Percentiles rank a stretch among this genome's conserved stretches.
Evolutionary conservation across 2,797 vertebrate genomes (phyloP).

Genomic region (Thalassophryne amazonica): DNA sequence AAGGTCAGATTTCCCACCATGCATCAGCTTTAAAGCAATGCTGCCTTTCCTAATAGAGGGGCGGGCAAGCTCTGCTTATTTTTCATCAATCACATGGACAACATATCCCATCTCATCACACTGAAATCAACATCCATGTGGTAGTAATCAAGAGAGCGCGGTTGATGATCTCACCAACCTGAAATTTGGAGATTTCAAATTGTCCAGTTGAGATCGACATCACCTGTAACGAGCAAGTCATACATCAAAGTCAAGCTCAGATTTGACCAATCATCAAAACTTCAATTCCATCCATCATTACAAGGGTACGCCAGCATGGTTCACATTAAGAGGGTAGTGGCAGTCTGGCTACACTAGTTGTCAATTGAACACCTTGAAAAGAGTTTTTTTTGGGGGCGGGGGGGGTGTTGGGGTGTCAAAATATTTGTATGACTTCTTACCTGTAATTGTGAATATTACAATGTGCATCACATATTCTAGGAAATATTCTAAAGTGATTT

Average conservation of each 20-base stretch:
- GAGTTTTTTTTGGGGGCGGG: no score
- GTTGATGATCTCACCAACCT: conserved; percentile 58
- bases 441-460: no score
- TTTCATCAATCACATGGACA: conserved; percentile 71
- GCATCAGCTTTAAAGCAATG: conserved; percentile 64
- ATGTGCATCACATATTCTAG: no score
- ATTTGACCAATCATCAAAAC: conserved; percentile 37
- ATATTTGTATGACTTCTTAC: no score
- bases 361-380: no score
- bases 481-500: no score
- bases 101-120: conserved; percentile 70
- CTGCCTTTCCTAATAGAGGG: conserved; percentile 60
- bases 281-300: conserved; percentile 27
- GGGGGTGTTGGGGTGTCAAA: no score
- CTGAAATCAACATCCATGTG: conserved; percentile 57
- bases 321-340: no score
- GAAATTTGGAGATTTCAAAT: conserved; percentile 44
- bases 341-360: no score
- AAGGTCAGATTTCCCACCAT: conserved; percentile 74
- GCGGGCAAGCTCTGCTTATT: conserved; percentile 45
- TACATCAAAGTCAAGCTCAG: conserved; percentile 41
- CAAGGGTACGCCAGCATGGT: no score
- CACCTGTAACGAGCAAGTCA: conserved; percentile 31
- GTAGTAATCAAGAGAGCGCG: conserved; percentile 57
- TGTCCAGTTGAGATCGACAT: conserved; percentile 50